A percentile compares a stretch with the other conserved stretches of the same genome.
These are phyloP conservation scores for Gymnothorax reevesii DNA, from an alignment of 2,797 vertebrate genomes.

Conservation along the genomic window DNA sequence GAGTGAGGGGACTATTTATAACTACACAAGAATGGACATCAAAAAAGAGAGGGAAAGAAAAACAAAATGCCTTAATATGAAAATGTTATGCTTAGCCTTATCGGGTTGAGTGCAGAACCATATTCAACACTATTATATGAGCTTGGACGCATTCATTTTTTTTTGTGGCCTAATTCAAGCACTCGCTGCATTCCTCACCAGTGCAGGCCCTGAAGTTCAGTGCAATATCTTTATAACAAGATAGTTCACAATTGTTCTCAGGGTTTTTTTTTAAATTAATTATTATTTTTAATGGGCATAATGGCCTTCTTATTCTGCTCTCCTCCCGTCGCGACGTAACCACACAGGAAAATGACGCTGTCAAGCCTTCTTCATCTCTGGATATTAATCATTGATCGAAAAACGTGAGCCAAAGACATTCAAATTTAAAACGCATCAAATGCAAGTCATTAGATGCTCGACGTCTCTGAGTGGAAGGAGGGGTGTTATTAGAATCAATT, in stretches of 20 bases:
- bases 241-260: no score
- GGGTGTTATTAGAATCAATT: not conserved
- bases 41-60: not conserved
- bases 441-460: not conserved
- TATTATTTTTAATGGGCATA: conserved; percentile 8
- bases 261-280: not conserved
- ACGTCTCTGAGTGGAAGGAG: not conserved
- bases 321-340: not conserved
- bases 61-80: not conserved
- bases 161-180: no score
- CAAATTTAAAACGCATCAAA: conserved; percentile 17
- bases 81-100: not conserved
- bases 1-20: not conserved
- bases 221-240: no score
- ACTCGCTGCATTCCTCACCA: no score
- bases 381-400: conserved; percentile 4
- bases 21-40: not conserved
- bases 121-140: no score
- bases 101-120: not conserved
- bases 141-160: no score
- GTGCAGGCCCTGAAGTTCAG: no score
- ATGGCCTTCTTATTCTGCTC: not conserved
- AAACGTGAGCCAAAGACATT: not conserved
- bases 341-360: conserved; percentile 4
- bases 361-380: not conserved